These are phyloP conservation scores for Caenorhabditis tropicalis DNA, from an alignment of 1,140 invertebrate species.

Conservation along the genomic window DNA sequence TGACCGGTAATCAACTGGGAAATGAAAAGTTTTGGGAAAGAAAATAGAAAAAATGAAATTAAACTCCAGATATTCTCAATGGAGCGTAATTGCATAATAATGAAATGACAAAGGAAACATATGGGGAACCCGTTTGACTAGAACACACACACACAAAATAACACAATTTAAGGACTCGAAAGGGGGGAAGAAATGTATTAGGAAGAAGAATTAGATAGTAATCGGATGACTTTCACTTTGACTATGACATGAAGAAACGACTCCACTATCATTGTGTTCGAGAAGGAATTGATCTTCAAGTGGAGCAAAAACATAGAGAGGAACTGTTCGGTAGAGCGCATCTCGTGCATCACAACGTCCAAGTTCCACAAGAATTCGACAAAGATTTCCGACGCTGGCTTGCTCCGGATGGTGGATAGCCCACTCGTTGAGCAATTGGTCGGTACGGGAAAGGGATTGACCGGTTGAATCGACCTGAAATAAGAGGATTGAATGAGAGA, in stretches of 20 bases:
- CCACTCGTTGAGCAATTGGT: constrained; percentile 75
- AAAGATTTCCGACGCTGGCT: constrained; percentile 74
- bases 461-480: constrained; percentile 72
- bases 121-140: neutral
- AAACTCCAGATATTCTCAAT: neutral
- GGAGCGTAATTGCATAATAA: neutral
- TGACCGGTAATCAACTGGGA: constrained; percentile 42
- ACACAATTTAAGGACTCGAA: neutral
- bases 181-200: neutral
- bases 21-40: neutral
- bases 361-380: constrained; percentile 75
- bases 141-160: neutral
- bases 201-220: neutral
- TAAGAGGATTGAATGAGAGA: neutral
- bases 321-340: constrained; percentile 73
- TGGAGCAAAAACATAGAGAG: constrained; percentile 73
- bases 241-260: constrained; percentile 57
- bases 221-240: neutral
- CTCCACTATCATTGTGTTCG: constrained; percentile 52
- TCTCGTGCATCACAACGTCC: constrained; percentile 75
- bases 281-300: constrained; percentile 59
- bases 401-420: constrained; percentile 71
- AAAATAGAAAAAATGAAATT: neutral
- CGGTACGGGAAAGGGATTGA: constrained; percentile 73
- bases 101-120: neutral